Base-by-base conservation (phyloP, 2,888 invertebrate genomes). In the Leistus spinibarbis region DNA sequence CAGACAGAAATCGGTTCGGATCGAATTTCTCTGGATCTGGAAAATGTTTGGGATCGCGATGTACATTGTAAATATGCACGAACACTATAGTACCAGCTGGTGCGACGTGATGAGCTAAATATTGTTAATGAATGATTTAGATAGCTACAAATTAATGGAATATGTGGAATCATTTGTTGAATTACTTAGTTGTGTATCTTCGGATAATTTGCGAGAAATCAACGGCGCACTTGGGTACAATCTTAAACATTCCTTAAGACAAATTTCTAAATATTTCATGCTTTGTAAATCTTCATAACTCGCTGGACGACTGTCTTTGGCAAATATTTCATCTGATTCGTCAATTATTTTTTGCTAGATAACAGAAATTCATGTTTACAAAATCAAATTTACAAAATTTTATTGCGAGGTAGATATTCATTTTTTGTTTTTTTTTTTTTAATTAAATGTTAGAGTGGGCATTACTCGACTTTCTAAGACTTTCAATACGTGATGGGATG, bases 1-100 rank as follows among this genome's bases (percentile, higher is more conserved):
- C 90, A 0, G 90, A 88, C 56, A 91, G 81, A 83, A 94, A 94
- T 77, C 93, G 85, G 68, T 93, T 92, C 0, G 93, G 93, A 81
- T 92, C 89, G 81, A 92, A 93, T 77, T 85, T 87, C 62, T 88
- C 84, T 0, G 94, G 92, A 78, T n/a, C n/a, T n/a, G n/a, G n/a
- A n/a, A n/a, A n/a, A n/a, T n/a, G n/a, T n/a, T n/a, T n/a, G n/a
- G n/a, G 88, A 81, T 91, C 88, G 4, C 90, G 88, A 82, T 93
- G 93, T 5, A 91, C 79, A 79, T 91, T 90, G 79, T 84, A 90
- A n/a, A 91, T 89, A 56, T 88, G 87, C 10, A 92, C 84, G 78
- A 88, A 88, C 0, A 89, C 85, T n/a, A 85, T 82, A 0, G 87
- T 83, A 3, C 86, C 86, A 23, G 84, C 83, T 0, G 92, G 91